Base-by-base conservation (phyloP, 2,888 invertebrate species). In the Thysanoteuthis rhombus region DNA sequence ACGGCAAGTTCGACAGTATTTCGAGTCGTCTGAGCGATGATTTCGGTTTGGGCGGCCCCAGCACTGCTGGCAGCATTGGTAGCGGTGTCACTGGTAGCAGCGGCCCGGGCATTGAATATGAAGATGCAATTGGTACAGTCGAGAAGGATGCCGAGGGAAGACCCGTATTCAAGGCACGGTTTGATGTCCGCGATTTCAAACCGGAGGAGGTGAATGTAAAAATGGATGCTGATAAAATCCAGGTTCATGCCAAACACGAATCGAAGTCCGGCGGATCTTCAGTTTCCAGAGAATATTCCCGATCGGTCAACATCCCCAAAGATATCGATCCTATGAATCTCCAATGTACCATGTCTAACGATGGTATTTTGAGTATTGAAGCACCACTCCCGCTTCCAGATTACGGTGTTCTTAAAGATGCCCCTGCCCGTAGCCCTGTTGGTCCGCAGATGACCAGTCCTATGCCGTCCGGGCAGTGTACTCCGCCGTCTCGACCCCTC, bases 201-300 rank as follows among this genome's bases (percentile, higher is more conserved):
- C 96, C 96, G 4, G 96, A 96, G 38, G 96, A 96, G 94, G 96
- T 96, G 19, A 96, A 95, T 94, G 96, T 96, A 4, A 96, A 96
- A 94, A 96, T 96, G 95, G 96, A 96, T 94, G 94, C 95, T 36
- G 95, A 95, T 93, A 96, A 96, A 94, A 94, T 96, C 36, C 95
- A 96, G 90, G 96, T 96, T 19, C 95, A 95, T 39, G 96, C 96
- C 1, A 94, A 95, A 92, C 96, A 96, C 92, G 96, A 96, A 93
- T 95, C 96, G 93, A 96, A 95, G 89, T 94, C 95, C 42, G 96
- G 95, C 12, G 95, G 95, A n/a, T 95, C 96, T 92, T 95, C 96
- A 90, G 96, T 96, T 1, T 96, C 96, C 94, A 94, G 96, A 28
- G 96, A 96, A 94, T 96, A 95, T 94, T 96, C 95, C 94, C 94